Evolutionary conservation across 2,113 vertebrate genomes (phyloP), one percentile per base, ranked within the genome.

Genomic region (Pedetes capensis): DNA sequence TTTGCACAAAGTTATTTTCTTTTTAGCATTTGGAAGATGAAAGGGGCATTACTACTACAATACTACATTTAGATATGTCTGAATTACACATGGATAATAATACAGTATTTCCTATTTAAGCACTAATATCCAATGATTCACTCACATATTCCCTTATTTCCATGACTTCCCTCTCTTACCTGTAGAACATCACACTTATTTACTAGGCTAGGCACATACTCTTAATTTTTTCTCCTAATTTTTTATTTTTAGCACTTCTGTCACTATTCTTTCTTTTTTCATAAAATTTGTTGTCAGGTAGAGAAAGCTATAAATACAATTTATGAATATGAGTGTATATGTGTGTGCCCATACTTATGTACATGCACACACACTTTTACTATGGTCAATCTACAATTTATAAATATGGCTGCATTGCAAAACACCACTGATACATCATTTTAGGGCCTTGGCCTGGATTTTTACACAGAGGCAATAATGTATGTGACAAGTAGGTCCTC

Each of bases 231-330:
- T 47, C 32, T 86, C 87, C 59, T 81, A 17, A 75, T 66, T 72
- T 90, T 55, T 93, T 92, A 69, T 63, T 78, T 91, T 83, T 63
- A 92, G 55, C 29, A 63, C 87, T 87, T 90, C n/a, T 79, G 17
- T 79, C 17, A 86, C 55, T 78, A 10, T 79, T 32, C n/a, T 22
- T 23, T 92, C 47, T 55, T 63, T 5, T 55, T 82, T 95, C 39
- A 85, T 66, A 72, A 91, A 93, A 8, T 85, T 53, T n/a, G n/a
- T n/a, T n/a, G n/a, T n/a, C n/a, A n/a, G n/a, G n/a, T n/a, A 22
- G 25, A 27, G 42, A 71, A 80, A 78, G 44, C 69, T 55, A 84
- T 34, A 88, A 84, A 53, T 68, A 72, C 8, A 83, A 53, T 80
- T 6, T 51, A 16, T 57, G 3, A 34, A 49, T 42, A 32, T 68